Evolutionary conservation across 23 tunicate genomes (phyloP).

Genomic region (Styela plicata): DNA sequence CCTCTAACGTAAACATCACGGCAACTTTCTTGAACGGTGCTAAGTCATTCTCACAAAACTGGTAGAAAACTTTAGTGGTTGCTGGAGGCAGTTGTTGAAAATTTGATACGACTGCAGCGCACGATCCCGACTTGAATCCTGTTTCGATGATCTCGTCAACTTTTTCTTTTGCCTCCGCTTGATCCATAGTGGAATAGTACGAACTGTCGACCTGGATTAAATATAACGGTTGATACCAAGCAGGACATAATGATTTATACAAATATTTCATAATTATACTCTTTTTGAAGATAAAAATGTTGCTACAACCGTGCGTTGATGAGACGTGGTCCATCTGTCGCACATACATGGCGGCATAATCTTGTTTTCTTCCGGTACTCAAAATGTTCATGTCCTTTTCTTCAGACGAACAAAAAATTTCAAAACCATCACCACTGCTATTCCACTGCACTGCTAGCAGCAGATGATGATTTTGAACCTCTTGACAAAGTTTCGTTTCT

Average conservation of each 20-base stretch:
- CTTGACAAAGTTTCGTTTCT: too few relatives aligned
- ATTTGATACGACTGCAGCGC: slow-evolving; percentile 48
- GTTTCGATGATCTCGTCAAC: slow-evolving; percentile 33
- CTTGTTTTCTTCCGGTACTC: not conserved
- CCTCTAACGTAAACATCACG: slow-evolving; percentile 59
- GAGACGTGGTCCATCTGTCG: too few relatives aligned
- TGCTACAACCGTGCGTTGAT: too few relatives aligned
- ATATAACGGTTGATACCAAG: not conserved
- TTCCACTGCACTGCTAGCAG: too few relatives aligned
- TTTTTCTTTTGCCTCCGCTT: slow-evolving; percentile 35
- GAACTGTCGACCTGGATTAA: slow-evolving; percentile 19
- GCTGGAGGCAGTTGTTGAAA: slow-evolving; percentile 54
- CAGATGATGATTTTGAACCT: too few relatives aligned
- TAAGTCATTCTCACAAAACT: slow-evolving; percentile 80
- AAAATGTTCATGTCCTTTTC: too few relatives aligned
- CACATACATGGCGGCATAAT: too few relatives aligned
- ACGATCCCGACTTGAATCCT: slow-evolving; percentile 34
- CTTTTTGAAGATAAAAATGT: too few relatives aligned
- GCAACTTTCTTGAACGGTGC: slow-evolving; percentile 80
- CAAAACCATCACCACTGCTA: not conserved
- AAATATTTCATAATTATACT: too few relatives aligned
- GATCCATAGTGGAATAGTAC: not conserved
- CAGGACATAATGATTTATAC: too few relatives aligned
- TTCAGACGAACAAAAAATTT: too few relatives aligned
- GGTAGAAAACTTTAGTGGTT: slow-evolving; percentile 63